phyloP scores from a whole-genome alignment of 2,797 vertebrate genomes.

The Euphonia xanthogaster region DNA sequence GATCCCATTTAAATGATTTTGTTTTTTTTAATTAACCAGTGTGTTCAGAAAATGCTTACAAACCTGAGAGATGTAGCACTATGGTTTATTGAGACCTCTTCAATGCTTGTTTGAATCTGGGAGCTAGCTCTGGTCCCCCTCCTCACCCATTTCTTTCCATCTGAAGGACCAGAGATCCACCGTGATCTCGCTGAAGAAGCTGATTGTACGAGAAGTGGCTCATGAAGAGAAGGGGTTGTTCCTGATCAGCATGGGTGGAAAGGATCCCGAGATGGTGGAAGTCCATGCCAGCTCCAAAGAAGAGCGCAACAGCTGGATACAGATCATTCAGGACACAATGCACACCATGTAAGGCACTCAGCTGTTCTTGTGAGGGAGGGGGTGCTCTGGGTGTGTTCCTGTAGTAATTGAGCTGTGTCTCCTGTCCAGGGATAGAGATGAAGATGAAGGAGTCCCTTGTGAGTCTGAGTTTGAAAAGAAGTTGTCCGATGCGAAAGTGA shows the following conservation, averaged over 20 bases:
- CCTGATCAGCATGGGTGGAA: slow-evolving; percentile 89
- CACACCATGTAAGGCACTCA: slow-evolving; percentile 85
- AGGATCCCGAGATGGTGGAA: slow-evolving; percentile 95
- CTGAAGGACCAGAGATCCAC: slow-evolving; percentile 93
- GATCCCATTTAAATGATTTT: not conserved
- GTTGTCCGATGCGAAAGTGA: slow-evolving; percentile 87
- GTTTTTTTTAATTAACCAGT: not conserved
- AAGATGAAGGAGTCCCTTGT: slow-evolving; percentile 96
- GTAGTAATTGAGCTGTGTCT: not conserved
- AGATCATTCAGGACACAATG: slow-evolving; percentile 90
- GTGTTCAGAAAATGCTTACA: not conserved
- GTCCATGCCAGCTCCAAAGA: slow-evolving; percentile 90
- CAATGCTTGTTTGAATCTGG: not conserved
- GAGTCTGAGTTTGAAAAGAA: slow-evolving; percentile 95
- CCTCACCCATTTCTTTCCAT: not conserved
- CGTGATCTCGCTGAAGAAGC: slow-evolving; percentile 94
- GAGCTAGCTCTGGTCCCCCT: not conserved
- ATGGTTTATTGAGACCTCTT: not conserved
- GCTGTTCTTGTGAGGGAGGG: not conserved
- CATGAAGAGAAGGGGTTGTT: slow-evolving; percentile 96
- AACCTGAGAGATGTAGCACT: not conserved
- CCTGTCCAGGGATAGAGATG: slow-evolving; percentile 87
- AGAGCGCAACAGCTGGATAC: slow-evolving; percentile 94
- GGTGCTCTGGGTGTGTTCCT: not conserved
- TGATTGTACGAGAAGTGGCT: slow-evolving; percentile 94